A percentile compares a stretch with the other conserved stretches of the same genome.
Conservation (phyloP, 2,888 invertebrate genomes). For the Andrena chrysosceles region DNA sequence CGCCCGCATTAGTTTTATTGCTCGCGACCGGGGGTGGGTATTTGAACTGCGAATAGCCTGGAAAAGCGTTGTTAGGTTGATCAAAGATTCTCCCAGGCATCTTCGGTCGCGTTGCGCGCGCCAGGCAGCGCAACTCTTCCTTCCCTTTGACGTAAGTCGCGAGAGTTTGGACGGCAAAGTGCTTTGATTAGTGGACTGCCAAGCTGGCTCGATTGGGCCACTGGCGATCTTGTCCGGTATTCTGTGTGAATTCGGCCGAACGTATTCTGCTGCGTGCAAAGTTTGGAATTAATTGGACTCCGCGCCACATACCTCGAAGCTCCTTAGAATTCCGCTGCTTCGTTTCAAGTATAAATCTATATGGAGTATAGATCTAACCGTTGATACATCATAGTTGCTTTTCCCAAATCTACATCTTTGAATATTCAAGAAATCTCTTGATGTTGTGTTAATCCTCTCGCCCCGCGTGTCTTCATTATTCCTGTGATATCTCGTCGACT, state of each 20-base stretch:
- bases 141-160: slow-evolving; percentile 37
- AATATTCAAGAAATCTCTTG: background rate
- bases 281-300: background rate
- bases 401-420: background rate
- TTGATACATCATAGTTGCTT: too few species aligned
- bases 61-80: slow-evolving; percentile 51
- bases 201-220: slow-evolving; percentile 32
- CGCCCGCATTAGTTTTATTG: slow-evolving; percentile 63
- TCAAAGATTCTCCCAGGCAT: slow-evolving; percentile 48
- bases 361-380: too few species aligned
- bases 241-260: background rate
- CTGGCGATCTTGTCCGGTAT: background rate
- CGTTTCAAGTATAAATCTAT: background rate
- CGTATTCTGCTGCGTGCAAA: background rate
- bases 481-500: background rate
- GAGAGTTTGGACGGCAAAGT: slow-evolving; percentile 16
- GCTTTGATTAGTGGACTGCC: slow-evolving; percentile 44
- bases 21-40: slow-evolving; percentile 19
- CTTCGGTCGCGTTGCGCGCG: slow-evolving; percentile 9
- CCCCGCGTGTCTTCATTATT: background rate
- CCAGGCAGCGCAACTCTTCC: slow-evolving; percentile 35
- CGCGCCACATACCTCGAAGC: background rate
- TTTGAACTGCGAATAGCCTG: slow-evolving; percentile 45
- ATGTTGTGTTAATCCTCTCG: background rate
- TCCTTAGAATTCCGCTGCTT: background rate